Base-by-base conservation (phyloP, 2,888 invertebrate genomes). In the Cylloceria caligata region DNA sequence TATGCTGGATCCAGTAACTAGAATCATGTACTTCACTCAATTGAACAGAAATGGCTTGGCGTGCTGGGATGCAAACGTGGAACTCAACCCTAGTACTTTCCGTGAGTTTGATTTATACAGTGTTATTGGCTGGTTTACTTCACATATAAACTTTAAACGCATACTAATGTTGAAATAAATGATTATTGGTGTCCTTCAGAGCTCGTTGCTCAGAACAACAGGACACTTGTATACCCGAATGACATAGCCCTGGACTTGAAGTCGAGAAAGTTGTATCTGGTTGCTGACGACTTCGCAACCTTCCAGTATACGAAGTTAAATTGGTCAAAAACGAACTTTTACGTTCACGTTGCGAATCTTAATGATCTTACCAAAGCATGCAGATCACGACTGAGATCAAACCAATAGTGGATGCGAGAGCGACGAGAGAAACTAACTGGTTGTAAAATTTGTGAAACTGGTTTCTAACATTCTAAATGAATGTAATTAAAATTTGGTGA, bases 31-130 rank as follows among this genome's bases (percentile, higher is more conserved):
- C 93, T 96, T 97, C 87, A 96, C 96, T 1, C 95, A 96, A 84
- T 94, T 97, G 0, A 96, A 96, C 90, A 95, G 95, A 87, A 96
- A 97, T 88, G 97, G 96, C 0, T 94, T 97, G 1, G 96, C 95
- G 0, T 97, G 97, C 91, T 97, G 97, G 97, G 97, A 97, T 89
- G 94, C 95, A 0, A 94, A 94, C 68, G 95, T 94, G 84, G 95
- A 95, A 0, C 95, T 96, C 87, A 95, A 94, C 30, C 93, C 95
- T 0, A 95, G 95, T 60, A 96, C 94, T 1, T 91, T 92, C 84
- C 83, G 92, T 92, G 81, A 90, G 90, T 88, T 60, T 34, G 3
- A 9, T 3, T 7, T 6, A 3, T n/a, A 30, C n/a, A n/a, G n/a
- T n/a, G n/a, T n/a, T n/a, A 2, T 3, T 30, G 27, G 6, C 7